Base-by-base conservation (phyloP, 1,140 invertebrate species). In the Drosophila sp. region DNA sequence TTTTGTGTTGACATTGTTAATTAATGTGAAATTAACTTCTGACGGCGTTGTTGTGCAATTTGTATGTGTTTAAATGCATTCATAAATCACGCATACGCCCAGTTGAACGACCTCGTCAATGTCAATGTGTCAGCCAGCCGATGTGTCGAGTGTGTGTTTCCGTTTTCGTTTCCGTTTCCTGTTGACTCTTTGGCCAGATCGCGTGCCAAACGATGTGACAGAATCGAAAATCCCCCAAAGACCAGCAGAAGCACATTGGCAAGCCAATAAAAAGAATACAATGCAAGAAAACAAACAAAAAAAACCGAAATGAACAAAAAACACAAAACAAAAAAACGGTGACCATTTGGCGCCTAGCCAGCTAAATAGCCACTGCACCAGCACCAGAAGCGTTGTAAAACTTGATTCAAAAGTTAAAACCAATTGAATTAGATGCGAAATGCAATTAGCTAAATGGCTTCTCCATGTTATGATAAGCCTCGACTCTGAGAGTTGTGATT, bases 1-100 rank as follows among this genome's bases (percentile, higher is more conserved):
- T 80, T 79, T 66, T 79, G 84, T 80, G 84, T 80, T 90, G 84
- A 89, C 84, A 89, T 62, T 89, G 71, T 80, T 87, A 89, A 89
- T 89, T 89, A 89, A 80, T 89, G 71, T 70, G 60, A 54, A 85
- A 90, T 87, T 87, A 87, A 80, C 77, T 84, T 80, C 61, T 76
- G 29, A 2, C 60, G 61, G 62, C 72, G 70, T 64, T 50, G 29
- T 33, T 57, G 63, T 68, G 6, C 57, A 7, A 64, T 40, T 58
- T 47, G 32, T 50, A 3, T 41, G 27, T 41, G 17, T 40, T 35
- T 50, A 27, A 25, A 10, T 30, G 64, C 80, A 86, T 76, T 66
- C 67, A 87, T 80, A 87, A 84, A 84, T 87, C 83, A 89, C 84
- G 80, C 80, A 87, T 80, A 80, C 80, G 84, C 80, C 73, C 76